Percentiles rank a stretch among this genome's conserved stretches.
These are phyloP conservation scores for Drosophila suboccidentalis DNA, from an alignment of 2,888 invertebrate genomes.

Conservation along the genomic window DNA sequence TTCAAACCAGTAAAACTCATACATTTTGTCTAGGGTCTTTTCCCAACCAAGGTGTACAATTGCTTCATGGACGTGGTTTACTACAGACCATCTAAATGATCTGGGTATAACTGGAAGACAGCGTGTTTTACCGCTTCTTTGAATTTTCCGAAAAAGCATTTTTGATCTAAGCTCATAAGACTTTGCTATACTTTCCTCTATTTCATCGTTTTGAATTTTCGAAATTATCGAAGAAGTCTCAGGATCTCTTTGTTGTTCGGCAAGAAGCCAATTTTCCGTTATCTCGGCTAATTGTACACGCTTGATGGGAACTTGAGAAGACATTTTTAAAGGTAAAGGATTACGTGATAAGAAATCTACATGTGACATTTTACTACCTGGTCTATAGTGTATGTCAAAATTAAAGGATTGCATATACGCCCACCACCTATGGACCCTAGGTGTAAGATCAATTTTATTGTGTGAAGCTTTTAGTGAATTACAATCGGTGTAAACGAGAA, in stretches of 20 bases:
- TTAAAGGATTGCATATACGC: too few species aligned
- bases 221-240: conserved; percentile 2
- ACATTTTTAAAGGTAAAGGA: conserved; percentile 1
- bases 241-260: conserved; percentile 10
- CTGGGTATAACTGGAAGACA: conserved; percentile 43
- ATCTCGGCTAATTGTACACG: conserved; percentile 11
- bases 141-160: conserved; percentile 27
- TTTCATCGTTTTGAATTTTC: conserved; percentile 13
- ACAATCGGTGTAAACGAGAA: too few species aligned
- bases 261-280: conserved; percentile 16
- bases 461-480: too few species aligned
- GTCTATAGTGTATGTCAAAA: too few species aligned
- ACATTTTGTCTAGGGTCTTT: conserved; percentile 43
- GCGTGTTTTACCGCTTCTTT: conserved; percentile 42
- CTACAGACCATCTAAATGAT: conserved; percentile 37
- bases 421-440: too few species aligned
- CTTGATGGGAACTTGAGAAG: background rate
- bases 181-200: conserved; percentile 16
- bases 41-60: conserved; percentile 41
- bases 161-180: conserved; percentile 9
- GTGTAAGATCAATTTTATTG: too few species aligned
- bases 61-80: conserved; percentile 39
- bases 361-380: conserved; percentile 14
- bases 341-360: conserved; percentile 16
- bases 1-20: conserved; percentile 38